These are phyloP conservation scores for Tinea semifulvella DNA, from an alignment of 2,888 invertebrate genomes.

Conservation along the genomic window DNA sequence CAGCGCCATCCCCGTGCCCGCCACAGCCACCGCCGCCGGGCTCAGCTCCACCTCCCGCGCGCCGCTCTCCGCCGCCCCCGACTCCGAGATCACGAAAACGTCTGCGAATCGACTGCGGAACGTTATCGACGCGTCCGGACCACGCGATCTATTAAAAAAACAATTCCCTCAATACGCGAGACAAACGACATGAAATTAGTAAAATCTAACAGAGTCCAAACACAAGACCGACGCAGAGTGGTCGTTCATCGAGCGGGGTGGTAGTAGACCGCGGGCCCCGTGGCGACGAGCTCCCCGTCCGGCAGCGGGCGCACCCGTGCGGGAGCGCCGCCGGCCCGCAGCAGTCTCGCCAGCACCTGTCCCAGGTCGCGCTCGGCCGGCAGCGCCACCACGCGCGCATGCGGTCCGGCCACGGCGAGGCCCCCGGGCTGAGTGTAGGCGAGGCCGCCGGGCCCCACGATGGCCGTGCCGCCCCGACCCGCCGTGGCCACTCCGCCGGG, in stretches of 20 bases:
- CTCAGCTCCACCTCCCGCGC: constrained; percentile 38
- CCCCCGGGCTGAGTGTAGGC: constrained; percentile 81
- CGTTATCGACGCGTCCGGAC: not conserved
- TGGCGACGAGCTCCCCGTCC: constrained; percentile 76
- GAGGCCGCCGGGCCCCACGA: constrained; percentile 80
- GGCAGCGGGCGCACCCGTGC: constrained; percentile 58
- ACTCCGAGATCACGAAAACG: not conserved
- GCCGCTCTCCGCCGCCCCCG: not conserved
- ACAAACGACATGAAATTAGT: not conserved
- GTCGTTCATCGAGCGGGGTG: constrained; percentile 32
- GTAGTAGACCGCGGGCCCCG: constrained; percentile 78
- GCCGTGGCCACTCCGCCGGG: constrained; percentile 85
- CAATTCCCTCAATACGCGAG: not conserved
- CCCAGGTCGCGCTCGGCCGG: constrained; percentile 70
- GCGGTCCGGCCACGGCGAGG: constrained; percentile 78
- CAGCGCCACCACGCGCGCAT: constrained; percentile 74
- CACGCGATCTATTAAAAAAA: not conserved
- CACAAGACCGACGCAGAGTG: too few relatives aligned
- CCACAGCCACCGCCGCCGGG: constrained; percentile 73
- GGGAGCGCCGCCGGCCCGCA: constrained; percentile 31
- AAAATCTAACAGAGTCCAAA: too few relatives aligned
- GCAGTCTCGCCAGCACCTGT: constrained; percentile 54
- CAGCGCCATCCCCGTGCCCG: constrained; percentile 74
- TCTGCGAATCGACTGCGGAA: not conserved
- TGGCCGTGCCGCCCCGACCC: constrained; percentile 81